Conservation (phyloP, 2,113 vertebrate species). For the Peromyscus californicus region DNA sequence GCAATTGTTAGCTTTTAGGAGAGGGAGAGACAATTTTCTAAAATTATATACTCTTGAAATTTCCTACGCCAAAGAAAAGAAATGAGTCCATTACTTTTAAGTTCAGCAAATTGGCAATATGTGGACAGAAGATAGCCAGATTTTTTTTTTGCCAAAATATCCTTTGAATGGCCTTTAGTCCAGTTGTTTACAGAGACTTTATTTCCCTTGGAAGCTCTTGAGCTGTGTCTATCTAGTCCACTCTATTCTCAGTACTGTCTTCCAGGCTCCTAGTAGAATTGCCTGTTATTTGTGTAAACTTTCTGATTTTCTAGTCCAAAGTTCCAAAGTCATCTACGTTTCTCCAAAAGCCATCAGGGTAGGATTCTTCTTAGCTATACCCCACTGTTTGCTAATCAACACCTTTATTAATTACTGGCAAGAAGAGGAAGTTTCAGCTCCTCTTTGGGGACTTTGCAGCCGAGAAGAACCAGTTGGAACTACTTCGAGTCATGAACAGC, state of each 20-base stretch:
- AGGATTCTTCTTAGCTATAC: neutral
- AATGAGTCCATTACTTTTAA: neutral
- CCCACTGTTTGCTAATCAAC: neutral
- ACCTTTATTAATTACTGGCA: constrained; percentile 83
- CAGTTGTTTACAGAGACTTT: neutral
- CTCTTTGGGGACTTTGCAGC: constrained; percentile 93
- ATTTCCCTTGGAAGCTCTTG: neutral
- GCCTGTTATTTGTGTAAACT: neutral
- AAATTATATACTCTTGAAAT: neutral
- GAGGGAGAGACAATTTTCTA: neutral
- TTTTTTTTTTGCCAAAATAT: neutral
- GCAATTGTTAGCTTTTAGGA: neutral
- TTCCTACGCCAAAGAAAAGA: neutral
- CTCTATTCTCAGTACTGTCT: neutral
- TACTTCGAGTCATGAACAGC: constrained; percentile 91
- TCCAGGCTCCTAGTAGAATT: neutral
- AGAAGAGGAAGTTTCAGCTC: constrained; percentile 94
- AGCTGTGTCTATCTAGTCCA: neutral
- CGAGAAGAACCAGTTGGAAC: constrained; percentile 95
- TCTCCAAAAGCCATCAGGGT: neutral
- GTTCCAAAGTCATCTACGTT: neutral
- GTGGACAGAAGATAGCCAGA: neutral
- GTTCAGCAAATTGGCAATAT: neutral
- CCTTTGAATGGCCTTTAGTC: neutral
- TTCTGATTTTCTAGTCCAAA: neutral